Evolutionary conservation across 1,140 invertebrate genomes (phyloP).

Genomic region (Drosophila azteca): DNA sequence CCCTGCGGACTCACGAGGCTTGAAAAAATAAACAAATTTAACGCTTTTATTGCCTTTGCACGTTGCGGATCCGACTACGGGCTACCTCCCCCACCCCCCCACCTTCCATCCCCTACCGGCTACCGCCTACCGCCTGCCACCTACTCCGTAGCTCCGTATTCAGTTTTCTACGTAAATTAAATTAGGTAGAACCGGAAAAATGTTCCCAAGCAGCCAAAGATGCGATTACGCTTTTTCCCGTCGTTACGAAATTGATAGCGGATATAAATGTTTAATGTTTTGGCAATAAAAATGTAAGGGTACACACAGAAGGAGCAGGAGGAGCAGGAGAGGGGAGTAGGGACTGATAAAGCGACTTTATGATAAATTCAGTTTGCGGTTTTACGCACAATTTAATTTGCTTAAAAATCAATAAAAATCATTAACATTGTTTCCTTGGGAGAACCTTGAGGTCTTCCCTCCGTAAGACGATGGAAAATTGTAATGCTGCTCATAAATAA

Average conservation of each 20-base stretch:
- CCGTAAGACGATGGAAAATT: background rate
- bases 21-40: constrained; percentile 81
- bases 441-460: background rate
- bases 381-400: constrained; percentile 80
- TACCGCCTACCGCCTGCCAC: background rate
- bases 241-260: constrained; percentile 78
- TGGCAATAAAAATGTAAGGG: constrained; percentile 76
- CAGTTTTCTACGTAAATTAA: constrained; percentile 76
- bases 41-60: constrained; percentile 78
- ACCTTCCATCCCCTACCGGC: too few relatives aligned
- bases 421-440: constrained; percentile 43
- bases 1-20: constrained; percentile 26
- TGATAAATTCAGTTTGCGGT: constrained; percentile 78
- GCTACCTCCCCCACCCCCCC: background rate
- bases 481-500: constrained; percentile 45
- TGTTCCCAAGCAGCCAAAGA: constrained; percentile 51
- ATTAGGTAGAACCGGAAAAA: constrained; percentile 78
- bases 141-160: too few relatives aligned
- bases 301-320: constrained; percentile 1
- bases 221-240: constrained; percentile 70
- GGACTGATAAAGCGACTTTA: constrained; percentile 75
- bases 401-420: constrained; percentile 80
- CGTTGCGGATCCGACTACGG: constrained; percentile 49
- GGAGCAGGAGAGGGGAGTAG: background rate
- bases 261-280: constrained; percentile 83